phyloP scores from a whole-genome alignment of 2,113 vertebrate species.

The Bubalus kerabau region DNA sequence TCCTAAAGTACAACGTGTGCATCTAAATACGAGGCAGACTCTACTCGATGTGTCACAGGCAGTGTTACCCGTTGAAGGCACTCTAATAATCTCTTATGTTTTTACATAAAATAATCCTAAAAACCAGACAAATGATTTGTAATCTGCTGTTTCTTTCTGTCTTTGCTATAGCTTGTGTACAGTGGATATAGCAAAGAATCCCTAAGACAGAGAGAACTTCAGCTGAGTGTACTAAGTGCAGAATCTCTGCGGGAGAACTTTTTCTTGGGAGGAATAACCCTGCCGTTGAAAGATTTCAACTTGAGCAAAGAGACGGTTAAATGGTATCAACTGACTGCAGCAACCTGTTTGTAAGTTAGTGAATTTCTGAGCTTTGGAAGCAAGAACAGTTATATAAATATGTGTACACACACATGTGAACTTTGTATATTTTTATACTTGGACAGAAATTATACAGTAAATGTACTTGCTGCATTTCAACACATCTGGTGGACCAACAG shows the following conservation, averaged over 20 bases:
- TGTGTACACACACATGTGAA: neutral
- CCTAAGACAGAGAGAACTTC: constrained; percentile 92
- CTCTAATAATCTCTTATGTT: neutral
- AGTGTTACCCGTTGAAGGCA: neutral
- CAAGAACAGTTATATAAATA: constrained; percentile 27
- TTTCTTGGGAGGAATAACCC: constrained; percentile 93
- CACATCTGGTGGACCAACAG: constrained; percentile 72
- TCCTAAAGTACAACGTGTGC: neutral
- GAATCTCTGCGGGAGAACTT: constrained; percentile 97
- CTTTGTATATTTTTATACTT: constrained; percentile 75
- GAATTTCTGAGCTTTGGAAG: constrained; percentile 37
- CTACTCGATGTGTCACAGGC: neutral
- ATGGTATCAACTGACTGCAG: constrained; percentile 94
- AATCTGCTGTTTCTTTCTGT: constrained; percentile 17
- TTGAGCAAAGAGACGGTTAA: constrained; percentile 95
- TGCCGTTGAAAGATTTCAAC: constrained; percentile 96
- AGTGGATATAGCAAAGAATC: constrained; percentile 94
- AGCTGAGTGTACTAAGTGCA: constrained; percentile 95
- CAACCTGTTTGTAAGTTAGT: constrained; percentile 85
- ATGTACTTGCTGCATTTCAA: constrained; percentile 67
- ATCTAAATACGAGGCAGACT: neutral
- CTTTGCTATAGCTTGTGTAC: constrained; percentile 90
- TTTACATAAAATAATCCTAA: constrained; percentile 31
- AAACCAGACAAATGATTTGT: neutral
- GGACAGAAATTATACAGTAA: constrained; percentile 70